Percentiles rank a stretch among this genome's conserved stretches.
These are phyloP conservation scores for Dysidea cf. avara DNA, from an alignment of 37 sponge, comb jelly and placozoan genomes.

Conservation along the genomic window DNA sequence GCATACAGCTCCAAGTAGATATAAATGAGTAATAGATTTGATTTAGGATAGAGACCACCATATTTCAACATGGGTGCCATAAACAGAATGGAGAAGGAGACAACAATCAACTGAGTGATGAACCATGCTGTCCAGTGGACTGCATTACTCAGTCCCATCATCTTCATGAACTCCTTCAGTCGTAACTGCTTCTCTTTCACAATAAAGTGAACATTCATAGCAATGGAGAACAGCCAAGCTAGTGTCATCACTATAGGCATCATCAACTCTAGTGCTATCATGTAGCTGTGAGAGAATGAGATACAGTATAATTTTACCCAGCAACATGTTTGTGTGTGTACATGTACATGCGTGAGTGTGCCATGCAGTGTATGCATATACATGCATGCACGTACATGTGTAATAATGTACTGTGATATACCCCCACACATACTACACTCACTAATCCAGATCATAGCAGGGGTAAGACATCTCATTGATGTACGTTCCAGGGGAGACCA, in stretches of 20 bases:
- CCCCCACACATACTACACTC: too few species aligned
- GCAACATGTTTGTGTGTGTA: too few species aligned
- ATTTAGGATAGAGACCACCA: conserved; percentile 19
- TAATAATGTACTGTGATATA: too few species aligned
- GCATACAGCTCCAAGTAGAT: conserved; percentile 61
- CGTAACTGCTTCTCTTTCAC: conserved; percentile 81
- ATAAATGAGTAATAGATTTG: conserved; percentile 33
- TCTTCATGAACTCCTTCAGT: conserved; percentile 77
- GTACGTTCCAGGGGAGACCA: conserved; percentile 76
- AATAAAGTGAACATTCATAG: conserved; percentile 72
- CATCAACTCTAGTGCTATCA: conserved; percentile 23
- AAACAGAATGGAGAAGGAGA: conserved; percentile 26
- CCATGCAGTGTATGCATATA: too few species aligned
- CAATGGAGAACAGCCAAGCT: conserved; percentile 88
- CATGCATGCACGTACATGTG: background rate
- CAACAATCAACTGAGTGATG: too few species aligned
- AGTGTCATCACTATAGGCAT: conserved; percentile 81
- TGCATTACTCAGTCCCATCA: conserved; percentile 80
- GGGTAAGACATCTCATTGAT: conserved; percentile 97
- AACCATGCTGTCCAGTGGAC: conserved; percentile 81
- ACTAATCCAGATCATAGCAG: conserved; percentile 80
- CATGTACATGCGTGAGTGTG: too few species aligned
- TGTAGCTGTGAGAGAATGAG: too few species aligned
- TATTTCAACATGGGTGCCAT: conserved; percentile 20
- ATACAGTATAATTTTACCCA: too few species aligned